phyloP scores from a whole-genome alignment of 2,888 invertebrate genomes.

The Xylocampa areola region DNA sequence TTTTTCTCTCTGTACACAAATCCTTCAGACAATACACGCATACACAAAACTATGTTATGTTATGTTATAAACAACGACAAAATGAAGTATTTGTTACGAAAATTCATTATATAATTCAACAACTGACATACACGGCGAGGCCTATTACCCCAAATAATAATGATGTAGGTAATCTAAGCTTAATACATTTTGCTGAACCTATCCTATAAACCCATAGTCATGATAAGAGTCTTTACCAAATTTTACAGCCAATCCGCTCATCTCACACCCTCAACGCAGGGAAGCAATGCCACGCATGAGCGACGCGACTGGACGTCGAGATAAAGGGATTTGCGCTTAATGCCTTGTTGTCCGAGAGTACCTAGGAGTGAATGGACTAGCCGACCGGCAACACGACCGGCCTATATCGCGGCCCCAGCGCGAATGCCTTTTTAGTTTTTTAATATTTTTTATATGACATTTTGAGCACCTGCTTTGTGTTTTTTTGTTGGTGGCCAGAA shows the following conservation, averaged over 20 bases:
- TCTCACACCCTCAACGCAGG: constrained; percentile 47
- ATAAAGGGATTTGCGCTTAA: constrained; percentile 73
- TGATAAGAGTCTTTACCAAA: too few relatives aligned
- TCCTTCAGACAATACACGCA: too few relatives aligned
- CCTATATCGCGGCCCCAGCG: constrained; percentile 17
- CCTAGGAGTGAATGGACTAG: constrained; percentile 39
- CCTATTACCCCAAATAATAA: too few relatives aligned
- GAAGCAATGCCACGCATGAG: constrained; percentile 68
- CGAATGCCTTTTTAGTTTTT: constrained; percentile 23
- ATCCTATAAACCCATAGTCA: too few relatives aligned
- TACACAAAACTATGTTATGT: too few relatives aligned
- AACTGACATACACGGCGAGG: too few relatives aligned
- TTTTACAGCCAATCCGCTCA: constrained; percentile 23
- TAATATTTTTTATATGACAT: constrained; percentile 4
- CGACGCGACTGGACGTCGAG: constrained; percentile 65
- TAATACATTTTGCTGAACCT: too few relatives aligned
- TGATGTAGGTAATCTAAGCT: too few relatives aligned
- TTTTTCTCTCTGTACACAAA: too few relatives aligned
- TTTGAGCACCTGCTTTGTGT: constrained; percentile 10
- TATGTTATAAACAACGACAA: too few relatives aligned
- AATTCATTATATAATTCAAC: too few relatives aligned
- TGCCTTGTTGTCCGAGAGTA: constrained; percentile 62
- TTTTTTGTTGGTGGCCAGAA: neutral
- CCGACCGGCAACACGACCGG: constrained; percentile 13
- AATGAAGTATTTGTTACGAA: too few relatives aligned